Evolutionary conservation across 1,140 invertebrate species (phyloP).

Genomic region (Drosophila sp.): DNA sequence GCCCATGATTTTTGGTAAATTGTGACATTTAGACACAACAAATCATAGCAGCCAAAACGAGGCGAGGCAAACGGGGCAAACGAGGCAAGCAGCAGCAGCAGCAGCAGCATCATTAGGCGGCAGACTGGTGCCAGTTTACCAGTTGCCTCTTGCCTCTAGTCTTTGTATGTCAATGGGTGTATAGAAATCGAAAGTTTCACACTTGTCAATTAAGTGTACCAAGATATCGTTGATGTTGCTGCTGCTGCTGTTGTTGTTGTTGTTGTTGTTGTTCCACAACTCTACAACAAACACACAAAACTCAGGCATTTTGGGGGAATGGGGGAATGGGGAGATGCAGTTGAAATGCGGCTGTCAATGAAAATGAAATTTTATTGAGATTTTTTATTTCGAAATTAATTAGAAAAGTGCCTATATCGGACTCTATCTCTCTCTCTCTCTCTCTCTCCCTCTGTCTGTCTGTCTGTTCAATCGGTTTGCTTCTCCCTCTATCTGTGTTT

Average conservation of each 20-base stretch:
- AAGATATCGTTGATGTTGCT: conserved; percentile 47
- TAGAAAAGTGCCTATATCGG: conserved; percentile 69
- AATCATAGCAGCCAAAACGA: conserved; percentile 60
- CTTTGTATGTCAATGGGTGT: conserved; percentile 79
- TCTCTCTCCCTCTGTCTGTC: conserved; percentile 6
- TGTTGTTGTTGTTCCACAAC: conserved; percentile 47
- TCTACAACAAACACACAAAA: conserved; percentile 23
- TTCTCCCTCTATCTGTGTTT: conserved; percentile 42
- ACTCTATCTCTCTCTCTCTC: not conserved
- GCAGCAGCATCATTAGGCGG: conserved; percentile 62
- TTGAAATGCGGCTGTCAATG: conserved; percentile 80
- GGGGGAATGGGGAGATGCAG: conserved; percentile 46
- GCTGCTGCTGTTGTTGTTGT: conserved; percentile 46
- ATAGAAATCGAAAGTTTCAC: conserved; percentile 81
- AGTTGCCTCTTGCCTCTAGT: conserved; percentile 23
- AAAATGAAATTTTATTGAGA: conserved; percentile 82
- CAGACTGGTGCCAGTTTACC: conserved; percentile 6
- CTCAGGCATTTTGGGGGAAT: not conserved
- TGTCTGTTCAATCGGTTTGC: not conserved
- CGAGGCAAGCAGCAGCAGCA: not conserved
- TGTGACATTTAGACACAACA: conserved; percentile 80
- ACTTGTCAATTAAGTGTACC: conserved; percentile 81
- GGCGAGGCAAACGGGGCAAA: not conserved
- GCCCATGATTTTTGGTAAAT: conserved; percentile 63
- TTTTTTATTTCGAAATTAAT: conserved; percentile 74